Evolutionary conservation across 2,888 invertebrate species (phyloP).

Genomic region (Troides aeacus): DNA sequence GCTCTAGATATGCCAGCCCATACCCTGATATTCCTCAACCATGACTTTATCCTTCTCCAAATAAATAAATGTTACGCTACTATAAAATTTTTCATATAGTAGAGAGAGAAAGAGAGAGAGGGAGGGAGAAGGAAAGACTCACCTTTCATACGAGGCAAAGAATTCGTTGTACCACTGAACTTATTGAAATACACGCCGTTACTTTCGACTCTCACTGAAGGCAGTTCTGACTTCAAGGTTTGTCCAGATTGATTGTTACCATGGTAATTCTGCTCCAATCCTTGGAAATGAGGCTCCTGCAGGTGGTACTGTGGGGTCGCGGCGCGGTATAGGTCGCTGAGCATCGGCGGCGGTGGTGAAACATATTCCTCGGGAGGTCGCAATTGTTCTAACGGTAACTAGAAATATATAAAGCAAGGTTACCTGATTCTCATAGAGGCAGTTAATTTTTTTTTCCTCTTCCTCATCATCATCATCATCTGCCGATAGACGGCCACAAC

Average conservation of each 20-base stretch:
- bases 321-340: constrained; percentile 50
- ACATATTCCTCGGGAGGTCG: constrained; percentile 68
- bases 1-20: too few species aligned
- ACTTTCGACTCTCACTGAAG: constrained; percentile 65
- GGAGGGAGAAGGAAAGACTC: not conserved
- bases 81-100: too few species aligned
- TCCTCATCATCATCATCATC: not conserved
- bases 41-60: not conserved
- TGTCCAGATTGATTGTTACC: constrained; percentile 41
- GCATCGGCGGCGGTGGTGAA: constrained; percentile 59
- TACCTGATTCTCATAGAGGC: not conserved
- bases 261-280: constrained; percentile 49
- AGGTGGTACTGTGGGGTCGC: constrained; percentile 55
- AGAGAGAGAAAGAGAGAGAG: not conserved
- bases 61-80: too few species aligned
- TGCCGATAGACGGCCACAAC: too few species aligned
- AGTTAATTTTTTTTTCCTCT: not conserved
- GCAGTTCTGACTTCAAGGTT: constrained; percentile 61
- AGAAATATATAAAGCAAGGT: constrained; percentile 15
- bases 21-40: not conserved
- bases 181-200: constrained; percentile 59
- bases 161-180: constrained; percentile 14
- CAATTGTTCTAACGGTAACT: constrained; percentile 72
- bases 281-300: constrained; percentile 54
- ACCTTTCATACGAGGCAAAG: constrained; percentile 26